Base-by-base conservation (phyloP, 2,113 vertebrate genomes). In the Poeciliopsis prolifica region DNA sequence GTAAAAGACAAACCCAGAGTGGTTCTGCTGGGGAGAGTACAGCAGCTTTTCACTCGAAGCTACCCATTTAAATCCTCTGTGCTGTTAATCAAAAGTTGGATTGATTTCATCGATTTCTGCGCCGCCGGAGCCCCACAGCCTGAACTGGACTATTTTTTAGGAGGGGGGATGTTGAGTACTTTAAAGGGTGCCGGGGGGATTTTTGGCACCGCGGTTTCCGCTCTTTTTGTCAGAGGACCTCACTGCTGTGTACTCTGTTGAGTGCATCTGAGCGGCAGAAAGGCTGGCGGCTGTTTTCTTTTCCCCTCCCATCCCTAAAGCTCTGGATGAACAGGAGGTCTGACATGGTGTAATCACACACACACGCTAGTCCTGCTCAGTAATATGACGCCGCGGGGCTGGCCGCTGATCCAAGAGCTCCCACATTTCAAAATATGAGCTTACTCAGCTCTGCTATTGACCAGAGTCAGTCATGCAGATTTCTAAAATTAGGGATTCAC, bases 61-160 rank as follows among this genome's bases (percentile, higher is more conserved):
- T 64, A 58, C 31, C 58, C 78, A 80, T 82, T 76, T 80, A 68
- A 86, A 85, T 75, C 73, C 67, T 44, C 77, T 30, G 70, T 79
- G 71, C 72, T 67, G 80, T 79, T 89, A 78, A 91, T 90, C 87
- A 87, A 82, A 87, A 70, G 70, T 85, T 72, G 8, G 19, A 86
- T 85, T 81, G 83, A 89, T 89, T 72, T 30, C 61, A 87, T 88
- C 3, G 81, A 88, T 77, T 30, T 5, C 24, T n/a, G 63, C 0
- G 14, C 44, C 10, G 74, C 62, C 29, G 10, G n/a, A 40, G 76
- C 84, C 65, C 80, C 75, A 79, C 62, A 42, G 74, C 4, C 29
- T 13, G 68, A 71, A 71, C 75, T 29, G 1, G 40, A 61, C 68
- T 74, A 51, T 68, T 28, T 26, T 76, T 48, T 19, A 0, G 17